Evolutionary conservation across 2,888 invertebrate genomes (phyloP).

Genomic region (Mythimna loreyi): DNA sequence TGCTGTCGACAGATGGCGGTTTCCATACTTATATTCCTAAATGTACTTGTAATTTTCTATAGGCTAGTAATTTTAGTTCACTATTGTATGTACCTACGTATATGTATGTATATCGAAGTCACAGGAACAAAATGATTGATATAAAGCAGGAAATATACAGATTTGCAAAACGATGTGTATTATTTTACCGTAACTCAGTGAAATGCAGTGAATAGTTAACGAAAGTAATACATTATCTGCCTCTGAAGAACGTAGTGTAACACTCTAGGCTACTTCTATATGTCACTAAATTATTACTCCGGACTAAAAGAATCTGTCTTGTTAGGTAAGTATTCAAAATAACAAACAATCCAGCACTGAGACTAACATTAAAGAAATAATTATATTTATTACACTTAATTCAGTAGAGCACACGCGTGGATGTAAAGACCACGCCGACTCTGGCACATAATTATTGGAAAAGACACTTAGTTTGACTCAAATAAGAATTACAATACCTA

Average conservation of each 20-base stretch:
- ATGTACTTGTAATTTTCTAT: constrained; percentile 67
- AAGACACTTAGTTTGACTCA: not conserved
- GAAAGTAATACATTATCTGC: not conserved
- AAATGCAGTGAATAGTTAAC: not conserved
- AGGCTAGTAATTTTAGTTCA: constrained; percentile 70
- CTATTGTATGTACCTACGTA: constrained; percentile 70
- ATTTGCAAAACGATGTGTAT: constrained; percentile 78
- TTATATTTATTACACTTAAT: not conserved
- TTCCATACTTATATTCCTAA: constrained; percentile 57
- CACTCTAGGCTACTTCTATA: not conserved
- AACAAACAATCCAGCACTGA: constrained; percentile 15
- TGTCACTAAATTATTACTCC: not conserved
- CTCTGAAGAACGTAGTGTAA: not conserved
- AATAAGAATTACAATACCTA: constrained; percentile 2
- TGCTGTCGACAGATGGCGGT: constrained; percentile 47
- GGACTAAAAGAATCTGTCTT: not conserved
- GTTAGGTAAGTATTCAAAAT: constrained; percentile 45
- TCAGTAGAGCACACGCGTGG: constrained; percentile 32
- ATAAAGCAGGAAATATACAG: constrained; percentile 80
- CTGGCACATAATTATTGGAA: not conserved
- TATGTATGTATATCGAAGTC: constrained; percentile 70
- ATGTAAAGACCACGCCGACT: not conserved
- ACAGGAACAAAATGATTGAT: constrained; percentile 74
- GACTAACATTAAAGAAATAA: constrained; percentile 22
- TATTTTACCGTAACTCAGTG: constrained; percentile 52